These are phyloP conservation scores for Panagrolaimus sp. DNA, from an alignment of 1,140 invertebrate species.

Conservation along the genomic window DNA sequence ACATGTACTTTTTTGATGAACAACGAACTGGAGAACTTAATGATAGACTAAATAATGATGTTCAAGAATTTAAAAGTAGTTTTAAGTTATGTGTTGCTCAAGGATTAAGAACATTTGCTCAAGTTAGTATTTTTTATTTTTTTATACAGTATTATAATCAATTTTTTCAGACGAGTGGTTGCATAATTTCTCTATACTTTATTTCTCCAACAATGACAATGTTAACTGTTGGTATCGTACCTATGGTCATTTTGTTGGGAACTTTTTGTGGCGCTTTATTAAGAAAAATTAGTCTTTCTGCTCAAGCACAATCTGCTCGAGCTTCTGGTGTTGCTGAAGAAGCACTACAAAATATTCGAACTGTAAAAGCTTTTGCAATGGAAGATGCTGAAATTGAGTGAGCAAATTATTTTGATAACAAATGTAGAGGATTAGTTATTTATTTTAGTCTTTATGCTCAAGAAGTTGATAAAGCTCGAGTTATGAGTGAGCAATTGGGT, in stretches of 20 bases:
- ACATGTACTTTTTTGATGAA: slow-evolving; percentile 82
- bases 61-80: slow-evolving; percentile 92
- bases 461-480: slow-evolving; percentile 70
- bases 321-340: slow-evolving; percentile 82
- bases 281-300: slow-evolving; percentile 69
- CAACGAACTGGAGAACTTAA: slow-evolving; percentile 83
- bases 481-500: slow-evolving; percentile 73
- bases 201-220: slow-evolving; percentile 82
- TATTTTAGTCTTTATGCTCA: slow-evolving; percentile 66
- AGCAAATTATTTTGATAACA: too few species aligned
- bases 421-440: too few species aligned
- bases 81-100: slow-evolving; percentile 85
- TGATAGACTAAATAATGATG: slow-evolving; percentile 79
- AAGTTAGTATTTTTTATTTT: slow-evolving; percentile 64
- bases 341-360: slow-evolving; percentile 81
- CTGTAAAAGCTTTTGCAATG: slow-evolving; percentile 82
- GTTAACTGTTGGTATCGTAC: slow-evolving; percentile 74
- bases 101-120: slow-evolving; percentile 74
- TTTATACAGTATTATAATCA: background rate
- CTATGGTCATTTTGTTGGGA: slow-evolving; percentile 72
- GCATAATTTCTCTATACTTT: slow-evolving; percentile 70
- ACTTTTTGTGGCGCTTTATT: slow-evolving; percentile 70
- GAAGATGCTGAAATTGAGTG: slow-evolving; percentile 73
- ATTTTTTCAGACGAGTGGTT: slow-evolving; percentile 62
- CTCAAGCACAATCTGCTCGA: slow-evolving; percentile 75